Evolutionary conservation across 2,888 invertebrate genomes (phyloP), one percentile per base, ranked within the genome.

Genomic region (Petrophora chlorosata): DNA sequence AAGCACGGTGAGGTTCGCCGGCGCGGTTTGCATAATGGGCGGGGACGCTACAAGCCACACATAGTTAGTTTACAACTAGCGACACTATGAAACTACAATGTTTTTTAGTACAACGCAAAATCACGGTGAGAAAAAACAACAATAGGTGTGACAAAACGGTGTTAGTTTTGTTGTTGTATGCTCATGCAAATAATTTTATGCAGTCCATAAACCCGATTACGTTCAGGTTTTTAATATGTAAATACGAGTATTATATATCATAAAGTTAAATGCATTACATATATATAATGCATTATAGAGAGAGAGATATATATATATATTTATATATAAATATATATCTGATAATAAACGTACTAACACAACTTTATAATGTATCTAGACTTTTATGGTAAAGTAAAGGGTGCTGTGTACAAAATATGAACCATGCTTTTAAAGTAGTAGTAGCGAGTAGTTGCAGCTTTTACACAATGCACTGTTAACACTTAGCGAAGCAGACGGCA

Each of bases 1-100:
- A 64, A 98, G 91, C 55, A 97, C 95, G 7, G 98, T 98, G 56
- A 95, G 88, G 91, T 98, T 98, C 76, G 94, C 92, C 8, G 98
- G 98, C 53, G 94, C 93, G 47, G 91, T 92, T 80, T 96, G 95
- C 94, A 98, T 95, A 62, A 96, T 92, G 16, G 98, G 98, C 63
- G 95, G 94, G 59, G 97, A 95, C 61, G 97, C 98, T 97, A 91
- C 89, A 85, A 85, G 85, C 85, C 88, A 89, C 87, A 82, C 85
- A 73, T 83, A 74, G 72, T 67, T 67, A 67, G 80, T 87, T 79
- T 56, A 61, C 51, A 50, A 45, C 61, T 61, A 58, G 61, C 61
- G 33, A 46, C 40, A 50, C 38, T 34, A 46, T 38, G 19, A 3
- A 22, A 25, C 25, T 25, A 25, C 10, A 25, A 10, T 26, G 26